A percentile compares a stretch with the other conserved stretches of the same genome.
phyloP scores from a whole-genome alignment of 2,797 vertebrate species.

The Peromyscus eremicus region DNA sequence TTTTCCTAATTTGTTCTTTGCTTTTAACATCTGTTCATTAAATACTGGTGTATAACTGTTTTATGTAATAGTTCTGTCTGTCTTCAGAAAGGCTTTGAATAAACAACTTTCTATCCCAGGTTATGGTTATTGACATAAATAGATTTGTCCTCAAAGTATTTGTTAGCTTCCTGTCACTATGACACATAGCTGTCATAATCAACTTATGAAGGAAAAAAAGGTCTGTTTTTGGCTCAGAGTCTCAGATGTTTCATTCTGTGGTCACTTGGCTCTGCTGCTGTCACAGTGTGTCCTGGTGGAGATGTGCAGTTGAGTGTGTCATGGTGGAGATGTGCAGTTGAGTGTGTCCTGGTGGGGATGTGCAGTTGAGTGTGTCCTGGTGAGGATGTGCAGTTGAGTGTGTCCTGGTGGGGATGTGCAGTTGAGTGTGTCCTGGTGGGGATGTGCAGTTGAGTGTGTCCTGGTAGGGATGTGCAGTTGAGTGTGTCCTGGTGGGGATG shows the following conservation, averaged over 20 bases:
- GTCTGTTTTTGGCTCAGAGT: background rate
- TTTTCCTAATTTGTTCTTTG: conserved; percentile 37
- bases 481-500: too few relatives aligned
- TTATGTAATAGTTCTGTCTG: conserved; percentile 11
- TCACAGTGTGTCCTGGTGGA: background rate
- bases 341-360: background rate
- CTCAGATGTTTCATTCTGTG: background rate
- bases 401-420: too few relatives aligned
- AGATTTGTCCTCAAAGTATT: conserved; percentile 8
- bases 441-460: too few relatives aligned
- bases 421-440: too few relatives aligned
- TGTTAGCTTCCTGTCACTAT: background rate
- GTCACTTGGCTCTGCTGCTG: background rate
- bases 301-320: too few relatives aligned
- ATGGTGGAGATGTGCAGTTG: background rate
- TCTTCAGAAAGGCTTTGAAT: conserved; percentile 56
- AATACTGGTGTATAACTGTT: background rate
- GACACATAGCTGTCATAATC: background rate
- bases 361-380: background rate
- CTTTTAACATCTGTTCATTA: conserved; percentile 29
- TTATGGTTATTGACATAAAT: conserved; percentile 3
- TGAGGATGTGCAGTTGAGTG: too few relatives aligned
- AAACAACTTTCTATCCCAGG: conserved; percentile 5
- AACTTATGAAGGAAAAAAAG: background rate
- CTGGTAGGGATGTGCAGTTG: too few relatives aligned